phyloP scores from a whole-genome alignment of 2,797 vertebrate species.

The Buceros bicornis region DNA sequence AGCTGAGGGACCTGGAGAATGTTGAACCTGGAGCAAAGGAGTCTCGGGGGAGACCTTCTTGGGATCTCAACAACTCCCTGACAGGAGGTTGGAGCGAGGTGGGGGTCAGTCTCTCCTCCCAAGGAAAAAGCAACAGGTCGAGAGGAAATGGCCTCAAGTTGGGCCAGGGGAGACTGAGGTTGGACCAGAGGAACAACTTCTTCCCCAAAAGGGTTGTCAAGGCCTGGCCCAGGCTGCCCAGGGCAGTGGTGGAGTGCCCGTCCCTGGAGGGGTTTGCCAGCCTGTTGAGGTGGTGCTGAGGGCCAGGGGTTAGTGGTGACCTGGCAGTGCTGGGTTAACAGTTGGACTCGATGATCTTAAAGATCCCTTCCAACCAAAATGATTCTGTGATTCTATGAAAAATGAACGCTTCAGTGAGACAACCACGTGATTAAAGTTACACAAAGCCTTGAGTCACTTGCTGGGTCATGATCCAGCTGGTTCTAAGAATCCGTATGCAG shows the following conservation, averaged over 20 bases:
- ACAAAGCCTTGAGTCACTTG: not conserved
- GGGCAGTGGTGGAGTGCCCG: not conserved
- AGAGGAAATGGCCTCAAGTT: not conserved
- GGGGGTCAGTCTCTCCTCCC: too few relatives aligned
- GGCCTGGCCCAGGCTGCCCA: not conserved
- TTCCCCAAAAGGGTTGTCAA: not conserved
- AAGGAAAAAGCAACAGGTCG: too few relatives aligned
- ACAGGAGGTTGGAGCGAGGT: too few relatives aligned
- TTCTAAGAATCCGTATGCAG: slow-evolving; percentile 3
- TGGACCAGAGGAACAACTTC: not conserved
- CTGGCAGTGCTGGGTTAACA: not conserved
- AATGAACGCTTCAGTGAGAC: not conserved
- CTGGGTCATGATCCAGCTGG: not conserved
- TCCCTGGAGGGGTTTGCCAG: not conserved
- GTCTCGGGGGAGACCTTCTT: too few relatives aligned
- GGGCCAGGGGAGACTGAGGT: not conserved
- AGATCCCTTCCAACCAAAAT: not conserved
- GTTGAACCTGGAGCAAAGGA: too few relatives aligned
- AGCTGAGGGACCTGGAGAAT: too few relatives aligned
- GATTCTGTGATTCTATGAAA: not conserved
- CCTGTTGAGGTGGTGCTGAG: not conserved
- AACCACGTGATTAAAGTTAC: not conserved
- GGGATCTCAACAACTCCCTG: too few relatives aligned
- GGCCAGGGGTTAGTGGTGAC: not conserved
- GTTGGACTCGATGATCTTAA: not conserved